Conservation (phyloP, 1,140 invertebrate species). For the Drosophila nasuta region DNA sequence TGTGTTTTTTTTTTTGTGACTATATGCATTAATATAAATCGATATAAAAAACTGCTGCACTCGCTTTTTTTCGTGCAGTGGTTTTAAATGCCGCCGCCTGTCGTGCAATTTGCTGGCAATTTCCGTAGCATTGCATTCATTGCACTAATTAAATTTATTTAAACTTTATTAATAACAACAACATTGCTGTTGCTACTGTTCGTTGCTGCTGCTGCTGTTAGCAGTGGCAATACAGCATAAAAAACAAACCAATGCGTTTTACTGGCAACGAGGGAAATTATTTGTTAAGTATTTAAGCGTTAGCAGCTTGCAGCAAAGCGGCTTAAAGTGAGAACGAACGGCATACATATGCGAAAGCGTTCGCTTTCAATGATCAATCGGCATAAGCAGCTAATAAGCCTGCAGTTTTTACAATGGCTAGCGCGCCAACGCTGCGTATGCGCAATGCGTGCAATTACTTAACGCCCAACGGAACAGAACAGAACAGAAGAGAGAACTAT, state of each 20-base stretch:
- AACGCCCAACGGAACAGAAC: neutral
- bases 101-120: conserved; percentile 71
- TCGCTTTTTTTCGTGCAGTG: conserved; percentile 59
- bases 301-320: conserved; percentile 35
- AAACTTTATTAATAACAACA: conserved; percentile 70
- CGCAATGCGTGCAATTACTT: conserved; percentile 34
- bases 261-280: conserved; percentile 20
- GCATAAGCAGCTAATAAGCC: conserved; percentile 55
- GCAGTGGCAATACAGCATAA: conserved; percentile 33
- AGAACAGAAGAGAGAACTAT: conserved; percentile 2
- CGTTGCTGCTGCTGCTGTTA: conserved; percentile 13
- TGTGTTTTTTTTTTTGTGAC: neutral
- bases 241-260: conserved; percentile 31
- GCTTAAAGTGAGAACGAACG: conserved; percentile 27
- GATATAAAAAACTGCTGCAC: conserved; percentile 44
- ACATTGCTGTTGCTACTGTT: conserved; percentile 11
- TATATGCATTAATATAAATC: conserved; percentile 35
- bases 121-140: conserved; percentile 68
- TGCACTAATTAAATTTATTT: conserved; percentile 77
- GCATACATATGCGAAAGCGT: conserved; percentile 5
- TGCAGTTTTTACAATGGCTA: neutral
- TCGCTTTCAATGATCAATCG: conserved; percentile 20
- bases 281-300: conserved; percentile 40
- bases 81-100: conserved; percentile 45
- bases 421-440: conserved; percentile 27